These are phyloP conservation scores for Montipora cactus DNA, from an alignment of 64 coral and sea anemone species.

Conservation along the genomic window DNA sequence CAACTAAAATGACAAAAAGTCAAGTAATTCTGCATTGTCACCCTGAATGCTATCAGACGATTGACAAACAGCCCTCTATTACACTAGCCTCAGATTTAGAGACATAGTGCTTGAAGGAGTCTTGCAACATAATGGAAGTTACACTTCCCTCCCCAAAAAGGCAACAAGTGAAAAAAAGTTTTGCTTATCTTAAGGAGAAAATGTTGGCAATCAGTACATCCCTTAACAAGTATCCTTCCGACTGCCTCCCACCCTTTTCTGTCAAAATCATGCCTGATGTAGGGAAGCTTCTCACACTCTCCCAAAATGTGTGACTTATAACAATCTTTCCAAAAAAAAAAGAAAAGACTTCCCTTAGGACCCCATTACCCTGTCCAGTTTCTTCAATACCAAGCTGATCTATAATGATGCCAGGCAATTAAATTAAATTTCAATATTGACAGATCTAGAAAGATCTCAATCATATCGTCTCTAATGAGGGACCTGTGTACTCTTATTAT, in stretches of 20 bases:
- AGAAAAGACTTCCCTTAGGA: too few relatives aligned
- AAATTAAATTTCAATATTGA: too few relatives aligned
- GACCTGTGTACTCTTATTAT: too few relatives aligned
- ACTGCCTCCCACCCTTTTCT: not conserved
- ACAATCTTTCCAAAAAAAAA: too few relatives aligned
- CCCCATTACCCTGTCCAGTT: too few relatives aligned
- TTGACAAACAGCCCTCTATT: slow-evolving; percentile 36
- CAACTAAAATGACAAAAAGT: slow-evolving; percentile 34
- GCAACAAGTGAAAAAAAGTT: slow-evolving; percentile 12
- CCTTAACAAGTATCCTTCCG: not conserved
- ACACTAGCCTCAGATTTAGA: not conserved
- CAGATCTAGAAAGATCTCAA: too few relatives aligned
- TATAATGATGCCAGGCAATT: too few relatives aligned
- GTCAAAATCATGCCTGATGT: not conserved
- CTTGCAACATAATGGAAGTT: slow-evolving; percentile 2
- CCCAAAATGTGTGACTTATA: too few relatives aligned
- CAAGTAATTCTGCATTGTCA: not conserved
- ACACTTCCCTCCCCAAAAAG: slow-evolving; percentile 2
- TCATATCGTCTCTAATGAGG: too few relatives aligned
- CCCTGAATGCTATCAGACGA: not conserved
- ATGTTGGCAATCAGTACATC: not conserved
- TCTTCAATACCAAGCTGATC: too few relatives aligned
- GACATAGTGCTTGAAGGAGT: slow-evolving; percentile 15
- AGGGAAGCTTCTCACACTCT: too few relatives aligned
- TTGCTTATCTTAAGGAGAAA: not conserved